Evolutionary conservation across 1,140 invertebrate genomes (phyloP).

Genomic region (Pogonognathellus flavescens): DNA sequence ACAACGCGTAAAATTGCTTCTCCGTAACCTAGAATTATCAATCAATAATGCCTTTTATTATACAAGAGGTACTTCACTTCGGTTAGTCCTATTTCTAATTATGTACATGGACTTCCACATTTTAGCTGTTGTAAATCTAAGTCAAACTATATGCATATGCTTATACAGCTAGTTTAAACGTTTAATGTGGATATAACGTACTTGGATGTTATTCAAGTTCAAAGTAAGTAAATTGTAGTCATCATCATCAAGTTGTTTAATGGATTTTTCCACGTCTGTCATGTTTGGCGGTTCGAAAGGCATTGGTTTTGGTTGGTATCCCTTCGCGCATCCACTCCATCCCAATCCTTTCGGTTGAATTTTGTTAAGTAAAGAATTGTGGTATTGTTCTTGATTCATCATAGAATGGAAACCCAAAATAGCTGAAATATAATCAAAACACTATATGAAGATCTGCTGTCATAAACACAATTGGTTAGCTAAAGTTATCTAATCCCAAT

Average conservation of each 20-base stretch:
- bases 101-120: neutral
- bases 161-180: no score
- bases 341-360: slow-evolving; percentile 88
- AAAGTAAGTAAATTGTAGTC: slow-evolving; percentile 88
- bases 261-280: slow-evolving; percentile 92
- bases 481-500: no score
- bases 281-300: slow-evolving; percentile 93
- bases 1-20: slow-evolving; percentile 92
- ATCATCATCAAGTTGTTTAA: slow-evolving; percentile 89
- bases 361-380: slow-evolving; percentile 93
- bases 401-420: slow-evolving; percentile 99
- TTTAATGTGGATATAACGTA: slow-evolving; percentile 69
- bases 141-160: no score
- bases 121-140: no score
- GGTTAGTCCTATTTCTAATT: no score
- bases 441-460: neutral
- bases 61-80: no score
- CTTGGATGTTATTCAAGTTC: slow-evolving; percentile 98
- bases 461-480: neutral
- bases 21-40: slow-evolving; percentile 85
- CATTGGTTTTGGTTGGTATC: slow-evolving; percentile 89
- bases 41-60: no score
- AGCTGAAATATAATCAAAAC: slow-evolving; percentile 75
- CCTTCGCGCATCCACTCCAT: slow-evolving; percentile 96
- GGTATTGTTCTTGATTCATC: slow-evolving; percentile 99